These are phyloP conservation scores for Amiota mariae DNA, from an alignment of 2,888 invertebrate genomes.

Conservation along the genomic window DNA sequence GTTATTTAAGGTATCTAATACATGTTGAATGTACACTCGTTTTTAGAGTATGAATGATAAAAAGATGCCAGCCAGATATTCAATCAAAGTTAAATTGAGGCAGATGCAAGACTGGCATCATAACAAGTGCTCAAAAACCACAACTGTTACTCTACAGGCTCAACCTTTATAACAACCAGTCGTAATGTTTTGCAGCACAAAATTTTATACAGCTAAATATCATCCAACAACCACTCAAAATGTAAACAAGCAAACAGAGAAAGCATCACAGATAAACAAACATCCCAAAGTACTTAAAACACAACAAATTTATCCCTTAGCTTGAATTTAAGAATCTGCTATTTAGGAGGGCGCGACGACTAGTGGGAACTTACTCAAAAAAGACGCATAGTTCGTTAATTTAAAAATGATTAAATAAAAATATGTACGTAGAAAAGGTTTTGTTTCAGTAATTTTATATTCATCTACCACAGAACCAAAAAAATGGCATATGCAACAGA, in stretches of 20 bases:
- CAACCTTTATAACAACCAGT: constrained; percentile 55
- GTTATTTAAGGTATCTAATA: too few relatives aligned
- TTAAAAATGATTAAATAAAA: constrained; percentile 69
- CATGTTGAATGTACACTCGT: too few relatives aligned
- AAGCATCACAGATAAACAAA: constrained; percentile 56
- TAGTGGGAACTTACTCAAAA: constrained; percentile 37
- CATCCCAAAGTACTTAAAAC: constrained; percentile 44
- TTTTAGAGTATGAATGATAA: neutral
- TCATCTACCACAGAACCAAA: constrained; percentile 57
- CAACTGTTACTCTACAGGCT: constrained; percentile 45
- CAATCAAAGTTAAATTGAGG: constrained; percentile 51
- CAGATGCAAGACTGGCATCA: constrained; percentile 42
- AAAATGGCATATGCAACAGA: constrained; percentile 63
- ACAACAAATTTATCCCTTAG: constrained; percentile 33
- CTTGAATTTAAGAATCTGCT: constrained; percentile 7
- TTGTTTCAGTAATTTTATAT: constrained; percentile 65
- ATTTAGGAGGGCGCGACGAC: neutral
- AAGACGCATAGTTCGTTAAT: constrained; percentile 63
- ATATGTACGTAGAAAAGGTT: constrained; percentile 42
- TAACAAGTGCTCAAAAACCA: constrained; percentile 42
- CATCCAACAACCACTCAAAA: constrained; percentile 16
- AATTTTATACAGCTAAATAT: constrained; percentile 4
- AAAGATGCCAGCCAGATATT: constrained; percentile 27
- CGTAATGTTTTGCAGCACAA: constrained; percentile 55
- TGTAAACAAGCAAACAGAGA: constrained; percentile 58